Conservation (phyloP, 2,797 vertebrate genomes). For the Todus mexicanus region DNA sequence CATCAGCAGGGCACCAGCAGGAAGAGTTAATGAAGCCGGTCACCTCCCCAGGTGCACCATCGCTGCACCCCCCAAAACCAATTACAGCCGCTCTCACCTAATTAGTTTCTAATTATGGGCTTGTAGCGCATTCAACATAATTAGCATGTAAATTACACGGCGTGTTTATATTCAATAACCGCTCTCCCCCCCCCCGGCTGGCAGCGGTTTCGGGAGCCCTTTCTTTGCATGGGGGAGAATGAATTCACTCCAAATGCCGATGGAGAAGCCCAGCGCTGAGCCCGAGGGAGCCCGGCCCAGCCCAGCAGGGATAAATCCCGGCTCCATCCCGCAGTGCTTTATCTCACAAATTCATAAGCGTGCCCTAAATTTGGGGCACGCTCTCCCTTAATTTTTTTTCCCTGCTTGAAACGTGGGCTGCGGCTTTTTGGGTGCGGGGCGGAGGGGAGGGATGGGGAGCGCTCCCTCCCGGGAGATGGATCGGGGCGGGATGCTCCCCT, state of each 20-base stretch:
- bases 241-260: slow-evolving; percentile 63
- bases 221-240: slow-evolving; percentile 27
- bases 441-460: not conserved
- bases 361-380: not conserved
- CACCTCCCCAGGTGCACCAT: slow-evolving; percentile 58
- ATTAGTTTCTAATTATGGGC: slow-evolving; percentile 82
- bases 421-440: not conserved
- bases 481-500: not conserved
- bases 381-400: not conserved
- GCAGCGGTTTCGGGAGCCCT: slow-evolving; percentile 3
- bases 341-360: not conserved
- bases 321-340: not conserved
- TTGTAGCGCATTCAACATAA: slow-evolving; percentile 77
- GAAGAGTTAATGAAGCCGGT: not conserved
- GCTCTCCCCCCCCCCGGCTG: slow-evolving; percentile 41
- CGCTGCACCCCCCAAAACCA: slow-evolving; percentile 61
- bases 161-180: slow-evolving; percentile 80
- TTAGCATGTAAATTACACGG: slow-evolving; percentile 81
- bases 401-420: not conserved
- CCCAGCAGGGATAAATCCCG: not conserved
- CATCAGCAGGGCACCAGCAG: not conserved
- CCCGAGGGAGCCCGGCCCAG: not conserved
- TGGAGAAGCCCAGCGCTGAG: slow-evolving; percentile 28
- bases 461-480: not conserved
- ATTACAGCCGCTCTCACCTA: slow-evolving; percentile 77